A percentile compares a stretch with the other conserved stretches of the same genome.
Evolutionary conservation across 2,113 vertebrate genomes (phyloP).

Genomic region (Salvelinus namaycush): DNA sequence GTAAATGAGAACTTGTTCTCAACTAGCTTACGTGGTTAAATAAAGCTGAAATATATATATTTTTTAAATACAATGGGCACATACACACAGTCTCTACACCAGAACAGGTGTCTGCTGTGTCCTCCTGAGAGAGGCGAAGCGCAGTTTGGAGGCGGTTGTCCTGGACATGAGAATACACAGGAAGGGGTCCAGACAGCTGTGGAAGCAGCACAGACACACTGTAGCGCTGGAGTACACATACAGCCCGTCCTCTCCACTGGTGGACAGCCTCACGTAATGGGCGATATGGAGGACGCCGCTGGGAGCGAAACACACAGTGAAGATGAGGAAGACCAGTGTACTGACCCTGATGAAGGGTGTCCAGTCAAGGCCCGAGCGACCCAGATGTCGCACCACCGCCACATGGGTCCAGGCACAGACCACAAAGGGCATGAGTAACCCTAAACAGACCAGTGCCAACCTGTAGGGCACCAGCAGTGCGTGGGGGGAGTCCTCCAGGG

Average conservation of each 20-base stretch:
- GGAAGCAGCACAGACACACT: conserved; percentile 87
- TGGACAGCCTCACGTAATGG: conserved; percentile 81
- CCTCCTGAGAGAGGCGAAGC: conserved; percentile 54
- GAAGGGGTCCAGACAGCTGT: conserved; percentile 91
- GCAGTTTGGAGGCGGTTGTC: conserved; percentile 53
- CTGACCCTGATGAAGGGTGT: conserved; percentile 80
- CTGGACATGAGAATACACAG: conserved; percentile 86
- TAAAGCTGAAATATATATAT: too few species aligned
- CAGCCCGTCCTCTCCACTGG: conserved; percentile 68
- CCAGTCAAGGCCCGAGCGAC: conserved; percentile 76
- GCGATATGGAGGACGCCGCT: conserved; percentile 81
- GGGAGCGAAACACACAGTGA: conserved; percentile 85
- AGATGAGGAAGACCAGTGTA: conserved; percentile 84
- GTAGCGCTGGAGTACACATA: conserved; percentile 83
- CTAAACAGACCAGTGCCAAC: conserved; percentile 75
- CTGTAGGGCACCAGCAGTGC: conserved; percentile 75
- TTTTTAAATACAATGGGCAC: too few species aligned
- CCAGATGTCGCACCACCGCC: conserved; percentile 79
- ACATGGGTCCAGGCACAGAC: conserved; percentile 81
- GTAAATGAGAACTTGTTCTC: too few species aligned
- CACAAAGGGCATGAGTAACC: conserved; percentile 81
- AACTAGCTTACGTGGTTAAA: too few species aligned
- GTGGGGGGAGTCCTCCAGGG: conserved; percentile 59
- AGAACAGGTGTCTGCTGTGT: conserved; percentile 30
- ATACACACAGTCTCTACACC: conserved; percentile 24